Conservation (phyloP, 2,797 vertebrate species). For the Manis javanica region DNA sequence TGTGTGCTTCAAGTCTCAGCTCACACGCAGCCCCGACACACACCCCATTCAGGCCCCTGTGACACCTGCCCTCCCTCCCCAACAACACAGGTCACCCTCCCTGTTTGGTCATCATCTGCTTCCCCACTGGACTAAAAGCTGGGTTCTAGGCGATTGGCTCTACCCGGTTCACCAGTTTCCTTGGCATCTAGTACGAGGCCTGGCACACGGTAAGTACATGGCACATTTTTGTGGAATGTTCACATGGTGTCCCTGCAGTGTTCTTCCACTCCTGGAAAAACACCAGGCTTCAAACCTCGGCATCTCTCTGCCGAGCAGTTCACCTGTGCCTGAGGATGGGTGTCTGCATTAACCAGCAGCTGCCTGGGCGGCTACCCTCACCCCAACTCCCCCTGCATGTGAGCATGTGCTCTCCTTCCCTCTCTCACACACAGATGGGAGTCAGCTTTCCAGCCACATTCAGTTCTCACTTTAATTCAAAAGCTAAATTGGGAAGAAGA, state of each 20-base stretch:
- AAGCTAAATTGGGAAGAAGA: slow-evolving; percentile 82
- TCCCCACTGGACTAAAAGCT: background rate
- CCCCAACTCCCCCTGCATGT: background rate
- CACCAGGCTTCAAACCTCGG: background rate
- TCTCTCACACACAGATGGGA: slow-evolving; percentile 72
- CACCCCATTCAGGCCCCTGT: background rate
- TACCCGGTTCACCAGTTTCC: background rate
- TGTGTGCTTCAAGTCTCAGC: background rate
- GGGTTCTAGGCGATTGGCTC: background rate
- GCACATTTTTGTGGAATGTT: background rate
- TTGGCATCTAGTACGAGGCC: background rate
- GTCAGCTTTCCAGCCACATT: slow-evolving; percentile 77
- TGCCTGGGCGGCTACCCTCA: background rate
- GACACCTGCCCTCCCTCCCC: background rate
- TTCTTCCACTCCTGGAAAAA: background rate
- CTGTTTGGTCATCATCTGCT: background rate
- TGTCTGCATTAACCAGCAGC: background rate
- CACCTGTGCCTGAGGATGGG: background rate
- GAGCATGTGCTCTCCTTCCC: slow-evolving; percentile 7
- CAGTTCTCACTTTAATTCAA: slow-evolving; percentile 80
- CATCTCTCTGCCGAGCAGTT: background rate
- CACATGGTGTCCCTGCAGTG: background rate
- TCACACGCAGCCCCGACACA: background rate
- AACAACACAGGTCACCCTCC: background rate
- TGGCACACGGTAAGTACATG: background rate